Evolutionary conservation across 2,113 vertebrate species (phyloP).

Genomic region (Petromus typicus): DNA sequence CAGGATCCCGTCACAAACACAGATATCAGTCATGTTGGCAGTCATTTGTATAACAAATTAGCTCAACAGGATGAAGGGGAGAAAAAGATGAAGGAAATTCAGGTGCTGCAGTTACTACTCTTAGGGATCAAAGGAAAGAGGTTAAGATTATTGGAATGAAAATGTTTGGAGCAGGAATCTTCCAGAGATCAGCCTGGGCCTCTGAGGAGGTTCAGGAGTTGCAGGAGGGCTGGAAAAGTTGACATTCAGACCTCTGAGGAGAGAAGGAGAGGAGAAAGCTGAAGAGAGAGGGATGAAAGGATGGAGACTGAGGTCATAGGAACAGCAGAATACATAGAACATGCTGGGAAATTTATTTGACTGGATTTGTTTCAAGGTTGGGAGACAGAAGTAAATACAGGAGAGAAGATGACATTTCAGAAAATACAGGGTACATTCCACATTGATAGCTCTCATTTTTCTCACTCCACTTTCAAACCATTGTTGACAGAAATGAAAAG

Average conservation of each 20-base stretch:
- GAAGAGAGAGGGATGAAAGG: not conserved
- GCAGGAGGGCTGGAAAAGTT: not conserved
- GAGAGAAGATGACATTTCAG: not conserved
- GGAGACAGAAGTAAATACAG: not conserved
- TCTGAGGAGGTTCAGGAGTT: not conserved
- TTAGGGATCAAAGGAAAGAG: not conserved
- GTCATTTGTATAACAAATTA: not conserved
- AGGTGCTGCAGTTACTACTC: not conserved
- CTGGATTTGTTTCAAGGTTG: constrained; percentile 7
- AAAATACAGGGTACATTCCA: not conserved
- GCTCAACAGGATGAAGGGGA: not conserved
- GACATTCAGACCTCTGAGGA: not conserved
- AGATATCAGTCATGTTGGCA: not conserved
- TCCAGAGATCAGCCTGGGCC: not conserved
- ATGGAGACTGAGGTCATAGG: not conserved
- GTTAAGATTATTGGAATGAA: not conserved
- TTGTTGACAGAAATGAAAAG: not conserved
- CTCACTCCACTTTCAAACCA: not conserved
- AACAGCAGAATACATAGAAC: not conserved
- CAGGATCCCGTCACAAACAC: not conserved
- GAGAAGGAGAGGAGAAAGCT: not conserved
- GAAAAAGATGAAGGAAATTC: not conserved
- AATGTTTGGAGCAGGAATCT: not conserved
- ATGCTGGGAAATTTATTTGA: constrained; percentile 9
- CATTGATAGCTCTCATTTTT: not conserved